A percentile compares a stretch with the other conserved stretches of the same genome.
phyloP scores from a whole-genome alignment of 2,888 invertebrate genomes.

The Sabatieria punctata region DNA sequence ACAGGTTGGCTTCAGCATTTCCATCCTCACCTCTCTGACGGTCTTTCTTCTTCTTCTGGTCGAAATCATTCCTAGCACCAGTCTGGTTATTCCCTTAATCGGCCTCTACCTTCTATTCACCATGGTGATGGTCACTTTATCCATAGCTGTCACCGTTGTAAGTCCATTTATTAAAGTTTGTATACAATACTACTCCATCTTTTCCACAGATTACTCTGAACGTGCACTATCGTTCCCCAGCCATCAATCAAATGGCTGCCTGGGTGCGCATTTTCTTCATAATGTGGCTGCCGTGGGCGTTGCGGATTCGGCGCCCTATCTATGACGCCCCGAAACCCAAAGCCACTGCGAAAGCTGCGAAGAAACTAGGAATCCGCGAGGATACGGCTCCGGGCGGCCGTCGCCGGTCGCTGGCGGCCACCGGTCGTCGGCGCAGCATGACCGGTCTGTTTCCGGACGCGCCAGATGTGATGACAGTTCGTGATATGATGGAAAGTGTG shows the following conservation, averaged over 20 bases:
- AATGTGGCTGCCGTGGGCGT: conserved; percentile 67
- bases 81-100: conserved; percentile 64
- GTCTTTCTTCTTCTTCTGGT: conserved; percentile 93
- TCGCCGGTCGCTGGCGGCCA: too few relatives aligned
- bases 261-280: conserved; percentile 69
- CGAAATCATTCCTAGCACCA: conserved; percentile 91
- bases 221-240: conserved; percentile 64
- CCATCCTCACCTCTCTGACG: conserved; percentile 89
- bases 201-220: conserved; percentile 48
- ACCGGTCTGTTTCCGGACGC: too few relatives aligned
- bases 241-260: conserved; percentile 77
- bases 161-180: too few relatives aligned
- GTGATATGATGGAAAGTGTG: too few relatives aligned
- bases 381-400: too few relatives aligned
- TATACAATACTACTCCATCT: too few relatives aligned
- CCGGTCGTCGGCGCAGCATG: too few relatives aligned
- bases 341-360: too few relatives aligned
- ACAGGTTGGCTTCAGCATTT: conserved; percentile 57
- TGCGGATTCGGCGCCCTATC: conserved; percentile 87
- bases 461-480: too few relatives aligned
- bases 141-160: conserved; percentile 12
- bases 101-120: conserved; percentile 76
- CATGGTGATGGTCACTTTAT: conserved; percentile 81
- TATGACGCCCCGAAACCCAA: too few relatives aligned
- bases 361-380: too few relatives aligned